Percentiles rank a stretch among this genome's conserved stretches.
Conservation (phyloP, 23 tunicate genomes). For the Botrylloides violaceus region DNA sequence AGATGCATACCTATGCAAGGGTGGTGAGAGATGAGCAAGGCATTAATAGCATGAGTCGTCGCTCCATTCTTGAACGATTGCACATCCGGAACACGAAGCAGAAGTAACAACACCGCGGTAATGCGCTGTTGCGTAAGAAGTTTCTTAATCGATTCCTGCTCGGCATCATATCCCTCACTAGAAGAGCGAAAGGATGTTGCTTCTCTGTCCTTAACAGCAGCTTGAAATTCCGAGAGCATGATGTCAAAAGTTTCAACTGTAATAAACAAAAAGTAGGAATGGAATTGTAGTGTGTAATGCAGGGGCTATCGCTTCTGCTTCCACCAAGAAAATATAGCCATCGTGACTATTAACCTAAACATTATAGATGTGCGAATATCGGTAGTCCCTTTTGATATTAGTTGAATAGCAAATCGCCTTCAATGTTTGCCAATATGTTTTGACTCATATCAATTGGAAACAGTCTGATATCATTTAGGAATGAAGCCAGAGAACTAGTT, state of each 20-base stretch:
- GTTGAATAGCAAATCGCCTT: too few species aligned
- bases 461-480: too few species aligned
- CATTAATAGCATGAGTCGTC: slow-evolving; percentile 8
- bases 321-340: too few species aligned
- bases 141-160: slow-evolving; percentile 21
- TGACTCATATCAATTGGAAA: too few species aligned
- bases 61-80: slow-evolving; percentile 6
- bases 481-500: too few species aligned
- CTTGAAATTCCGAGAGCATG: background rate
- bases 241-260: background rate
- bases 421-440: too few species aligned
- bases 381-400: too few species aligned
- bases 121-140: slow-evolving; percentile 22
- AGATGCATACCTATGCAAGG: slow-evolving; percentile 61
- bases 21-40: slow-evolving; percentile 39
- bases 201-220: background rate
- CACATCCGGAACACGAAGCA: slow-evolving; percentile 27
- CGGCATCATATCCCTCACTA: slow-evolving; percentile 30
- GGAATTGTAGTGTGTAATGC: too few species aligned
- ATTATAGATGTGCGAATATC: too few species aligned
- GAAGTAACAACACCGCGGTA: slow-evolving; percentile 2
- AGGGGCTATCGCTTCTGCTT: too few species aligned
- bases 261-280: too few species aligned
- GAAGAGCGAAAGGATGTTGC: background rate
- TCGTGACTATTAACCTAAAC: too few species aligned